Evolutionary conservation across 2,888 invertebrate genomes (phyloP), one percentile per base, ranked within the genome.

Genomic region (Eupelmus urozonus): DNA sequence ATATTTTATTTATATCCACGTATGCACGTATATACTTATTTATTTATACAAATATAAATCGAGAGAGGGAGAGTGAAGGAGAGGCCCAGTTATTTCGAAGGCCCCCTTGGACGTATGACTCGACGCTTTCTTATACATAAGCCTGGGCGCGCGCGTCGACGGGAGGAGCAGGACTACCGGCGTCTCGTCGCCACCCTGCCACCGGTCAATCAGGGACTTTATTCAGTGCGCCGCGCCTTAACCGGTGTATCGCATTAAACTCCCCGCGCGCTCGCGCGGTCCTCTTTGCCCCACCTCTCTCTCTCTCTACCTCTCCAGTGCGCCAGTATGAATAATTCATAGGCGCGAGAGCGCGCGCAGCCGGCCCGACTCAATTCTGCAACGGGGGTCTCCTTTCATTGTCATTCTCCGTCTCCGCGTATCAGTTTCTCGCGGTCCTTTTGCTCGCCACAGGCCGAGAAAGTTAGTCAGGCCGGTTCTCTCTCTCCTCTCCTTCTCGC

Each of bases 251-350:
- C 86, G 85, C 87, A 87, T 88, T 87, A 87, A 88, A 88, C 67
- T 67, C 71, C 71, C 57, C 45, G 40, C 49, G 29, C 29, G 2
- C 18, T 16, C 20, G 45, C 27, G 25, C 42, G 20, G 27, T 45
- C n/a, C 40, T 25, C 11, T 49, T 23, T 27, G n/a, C 83, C 5
- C 9, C 3, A 20, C 53, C 20, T 53, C 53, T 4, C 53, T 53
- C 4, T 20, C 20, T 18, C 2, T 45, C 9, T 45, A n/a, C n/a
- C n/a, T n/a, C n/a, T n/a, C n/a, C n/a, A n/a, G n/a, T n/a, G n/a
- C n/a, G n/a, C n/a, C n/a, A n/a, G 13, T 82, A 88, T 88, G 88
- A 88, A 88, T 88, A 84, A 88, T 88, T 88, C 88, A 88, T 88
- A 82, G 82, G n/a, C n/a, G n/a, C n/a, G n/a, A n/a, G n/a, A n/a